Evolutionary conservation across 2,797 vertebrate species (phyloP), one percentile per base, ranked within the genome.

Genomic region (Melanotaenia parkinsoni): DNA sequence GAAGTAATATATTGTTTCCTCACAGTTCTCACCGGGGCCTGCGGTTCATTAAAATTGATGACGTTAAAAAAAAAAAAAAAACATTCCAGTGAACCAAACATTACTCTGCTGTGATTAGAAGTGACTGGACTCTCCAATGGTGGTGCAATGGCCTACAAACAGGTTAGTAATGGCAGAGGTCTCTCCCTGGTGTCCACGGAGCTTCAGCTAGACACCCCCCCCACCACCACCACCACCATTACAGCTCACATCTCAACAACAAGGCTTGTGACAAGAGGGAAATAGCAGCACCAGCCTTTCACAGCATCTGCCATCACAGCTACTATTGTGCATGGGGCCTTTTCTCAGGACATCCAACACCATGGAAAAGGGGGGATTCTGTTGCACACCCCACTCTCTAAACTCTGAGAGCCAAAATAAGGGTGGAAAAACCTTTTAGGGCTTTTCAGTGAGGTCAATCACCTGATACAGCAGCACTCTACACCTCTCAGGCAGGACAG

Each of bases 271-370:
- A 88, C 74, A 76, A 24, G 3, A 73, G 71, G 87, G 87, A 85
- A 93, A 93, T 89, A 84, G 68, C 82, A 88, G 86, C 88, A 93
- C 88, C 90, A 86, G 89, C 75, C 87, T 86, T 90, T 86, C 83
- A 89, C 81, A 63, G 80, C 72, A 75, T 79, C 77, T 72, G 77
- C 92, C 84, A 91, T 95, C 93, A 95, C 92, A 93, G 92, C 85
- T 87, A 77, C 92, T 82, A 94, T 95, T 95, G 94, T 95, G 83
- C 67, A 61, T 18, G 35, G 57, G 40, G 58, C 76, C 84, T 87
- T 94, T 95, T 94, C 95, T 93, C 93, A 95, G 92, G 95, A 94
- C 73, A 95, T 82, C 82, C 90, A 93, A 95, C 90, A 94, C 94
- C 89, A 84, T 79, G 82, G 86, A 86, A 92, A 94, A 93, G 68